phyloP scores from a whole-genome alignment of 2,888 invertebrate species.

The Catocala nupta region DNA sequence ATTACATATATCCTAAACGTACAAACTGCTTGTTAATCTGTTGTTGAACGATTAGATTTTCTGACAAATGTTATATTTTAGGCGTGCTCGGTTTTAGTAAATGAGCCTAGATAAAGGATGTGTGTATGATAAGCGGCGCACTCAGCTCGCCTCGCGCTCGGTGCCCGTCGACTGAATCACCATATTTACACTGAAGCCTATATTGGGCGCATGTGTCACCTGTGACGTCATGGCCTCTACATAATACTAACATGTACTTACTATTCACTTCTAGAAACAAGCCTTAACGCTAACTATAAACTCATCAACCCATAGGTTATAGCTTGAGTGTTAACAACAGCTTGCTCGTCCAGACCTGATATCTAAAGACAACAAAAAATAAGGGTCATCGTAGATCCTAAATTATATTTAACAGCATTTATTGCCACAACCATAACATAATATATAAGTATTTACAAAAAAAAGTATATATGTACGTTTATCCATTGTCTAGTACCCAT shows the following conservation, averaged over 20 bases:
- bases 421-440: no score
- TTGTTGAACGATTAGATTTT: not conserved
- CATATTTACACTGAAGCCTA: slow-evolving; percentile 38
- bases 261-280: slow-evolving; percentile 32
- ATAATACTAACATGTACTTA: slow-evolving; percentile 6
- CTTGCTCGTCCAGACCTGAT: no score
- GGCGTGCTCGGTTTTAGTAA: not conserved
- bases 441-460: no score
- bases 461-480: no score
- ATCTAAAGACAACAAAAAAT: no score
- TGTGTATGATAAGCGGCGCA: not conserved
- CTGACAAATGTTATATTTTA: slow-evolving; percentile 5
- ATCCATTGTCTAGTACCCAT: no score
- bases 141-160: not conserved
- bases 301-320: no score
- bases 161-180: slow-evolving; percentile 37
- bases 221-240: slow-evolving; percentile 27
- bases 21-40: no score
- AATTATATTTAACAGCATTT: no score
- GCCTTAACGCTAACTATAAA: not conserved
- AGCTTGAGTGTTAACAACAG: no score
- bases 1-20: no score
- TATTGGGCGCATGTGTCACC: slow-evolving; percentile 42
- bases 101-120: slow-evolving; percentile 3
- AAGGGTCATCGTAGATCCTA: no score